These are phyloP conservation scores for Hyppa rectilinea DNA, from an alignment of 2,888 invertebrate species.

Conservation along the genomic window DNA sequence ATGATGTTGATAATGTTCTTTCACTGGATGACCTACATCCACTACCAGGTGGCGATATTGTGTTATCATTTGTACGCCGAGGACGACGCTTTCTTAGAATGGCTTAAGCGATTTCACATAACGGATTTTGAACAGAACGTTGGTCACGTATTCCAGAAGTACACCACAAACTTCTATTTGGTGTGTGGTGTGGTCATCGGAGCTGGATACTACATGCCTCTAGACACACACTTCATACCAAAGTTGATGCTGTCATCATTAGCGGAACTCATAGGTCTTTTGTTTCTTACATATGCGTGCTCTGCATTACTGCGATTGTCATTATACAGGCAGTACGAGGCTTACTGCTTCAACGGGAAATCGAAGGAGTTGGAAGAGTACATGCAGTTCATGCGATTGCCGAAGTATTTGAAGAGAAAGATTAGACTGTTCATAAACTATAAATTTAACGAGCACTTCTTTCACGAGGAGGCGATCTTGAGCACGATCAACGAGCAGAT, in stretches of 20 bases:
- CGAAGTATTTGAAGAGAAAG: constrained; percentile 74
- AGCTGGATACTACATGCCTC: constrained; percentile 71
- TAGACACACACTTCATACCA: constrained; percentile 68
- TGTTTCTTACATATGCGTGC: constrained; percentile 74
- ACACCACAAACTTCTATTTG: constrained; percentile 74
- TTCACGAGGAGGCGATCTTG: constrained; percentile 76
- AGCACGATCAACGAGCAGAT: constrained; percentile 83
- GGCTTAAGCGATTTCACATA: constrained; percentile 69
- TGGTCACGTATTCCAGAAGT: constrained; percentile 68
- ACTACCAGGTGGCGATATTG: constrained; percentile 78
- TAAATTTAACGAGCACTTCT: constrained; percentile 79
- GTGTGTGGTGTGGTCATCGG: constrained; percentile 76
- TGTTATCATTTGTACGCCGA: constrained; percentile 67
- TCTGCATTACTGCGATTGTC: constrained; percentile 73
- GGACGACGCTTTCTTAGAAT: constrained; percentile 53
- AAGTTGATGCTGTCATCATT: constrained; percentile 71
- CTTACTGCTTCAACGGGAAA: constrained; percentile 74
- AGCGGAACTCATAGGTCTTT: constrained; percentile 72
- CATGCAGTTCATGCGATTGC: constrained; percentile 74
- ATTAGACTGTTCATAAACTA: constrained; percentile 77
- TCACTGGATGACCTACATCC: constrained; percentile 80
- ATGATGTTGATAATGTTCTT: constrained; percentile 72
- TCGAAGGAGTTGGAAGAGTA: constrained; percentile 75
- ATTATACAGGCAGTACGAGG: constrained; percentile 72
- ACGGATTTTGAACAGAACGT: constrained; percentile 11